Evolutionary conservation across 2,113 vertebrate species (phyloP), one percentile per base, ranked within the genome.

Genomic region (Aythya baeri): DNA sequence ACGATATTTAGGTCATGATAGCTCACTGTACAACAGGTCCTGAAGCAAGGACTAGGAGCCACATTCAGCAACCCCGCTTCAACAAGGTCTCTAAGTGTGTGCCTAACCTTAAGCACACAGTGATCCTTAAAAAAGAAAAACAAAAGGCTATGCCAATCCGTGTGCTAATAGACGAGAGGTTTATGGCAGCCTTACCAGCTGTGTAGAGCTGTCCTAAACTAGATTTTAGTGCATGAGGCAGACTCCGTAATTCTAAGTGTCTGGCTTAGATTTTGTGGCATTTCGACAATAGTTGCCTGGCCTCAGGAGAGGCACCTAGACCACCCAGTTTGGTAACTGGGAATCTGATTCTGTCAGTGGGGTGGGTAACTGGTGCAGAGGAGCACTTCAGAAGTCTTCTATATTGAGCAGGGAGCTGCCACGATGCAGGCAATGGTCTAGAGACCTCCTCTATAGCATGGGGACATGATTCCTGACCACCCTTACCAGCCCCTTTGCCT

Each of bases 1-100:
- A 75, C 50, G 44, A 86, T 94, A 93, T 92, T 75, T 88, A 83
- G 90, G 83, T 91, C 80, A 70, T 2, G 3, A 46, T n/a, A 82
- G 27, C n/a, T 93, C 83, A 65, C 23, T 78, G 49, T 65, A 61
- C 72, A 62, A 59, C 71, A 92, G 7, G 31, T 86, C 59, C 87
- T 54, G 65, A 86, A 90, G 49, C 57, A 79, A 76, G 50, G 66
- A 87, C 41, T 43, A 15, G 92, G 58, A 91, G 29, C 49, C 76
- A 17, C n/a, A 13, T 73, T 91, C 70, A 67, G 54, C 67, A 58
- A 70, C 44, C 43, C 50, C 21, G 17, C 81, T 92, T 86, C 80
- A 76, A 54, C 49, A 84, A 61, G 32, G 31, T 72, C 70, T 84
- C 2, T 58, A 61, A 71, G 76, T 17, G 27, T 36, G 21, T 65